A percentile compares a stretch with the other conserved stretches of the same genome.
These are phyloP conservation scores for Bimastos eiseni DNA, from an alignment of 2,888 invertebrate species.

Conservation along the genomic window DNA sequence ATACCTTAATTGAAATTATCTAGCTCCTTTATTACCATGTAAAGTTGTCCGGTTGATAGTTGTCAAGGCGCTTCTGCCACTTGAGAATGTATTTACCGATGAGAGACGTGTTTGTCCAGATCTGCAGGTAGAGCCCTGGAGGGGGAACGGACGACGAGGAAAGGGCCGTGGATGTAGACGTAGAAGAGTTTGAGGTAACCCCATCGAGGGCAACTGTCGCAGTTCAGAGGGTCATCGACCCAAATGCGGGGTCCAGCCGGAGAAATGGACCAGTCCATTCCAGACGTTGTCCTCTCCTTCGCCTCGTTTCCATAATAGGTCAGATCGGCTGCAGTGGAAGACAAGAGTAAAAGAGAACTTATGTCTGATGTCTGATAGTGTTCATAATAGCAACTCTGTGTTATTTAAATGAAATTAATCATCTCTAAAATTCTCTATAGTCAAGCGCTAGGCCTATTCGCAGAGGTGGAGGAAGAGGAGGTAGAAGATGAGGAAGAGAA, in stretches of 20 bases:
- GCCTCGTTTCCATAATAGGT: neutral
- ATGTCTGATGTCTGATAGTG: too few species aligned
- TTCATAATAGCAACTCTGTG: too few species aligned
- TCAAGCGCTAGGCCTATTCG: too few species aligned
- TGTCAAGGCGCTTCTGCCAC: slow-evolving; percentile 6
- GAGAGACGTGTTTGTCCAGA: slow-evolving; percentile 19
- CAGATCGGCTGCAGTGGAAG: neutral
- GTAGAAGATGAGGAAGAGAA: too few species aligned
- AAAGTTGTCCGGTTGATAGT: slow-evolving; percentile 15
- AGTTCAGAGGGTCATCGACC: slow-evolving; percentile 24
- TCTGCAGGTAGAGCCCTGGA: neutral
- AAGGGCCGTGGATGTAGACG: neutral
- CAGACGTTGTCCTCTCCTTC: neutral
- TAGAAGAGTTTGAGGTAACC: slow-evolving; percentile 21
- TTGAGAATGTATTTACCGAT: slow-evolving; percentile 26
- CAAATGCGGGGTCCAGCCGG: slow-evolving; percentile 9
- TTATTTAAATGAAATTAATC: too few species aligned
- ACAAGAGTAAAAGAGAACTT: too few species aligned
- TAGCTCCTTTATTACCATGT: neutral
- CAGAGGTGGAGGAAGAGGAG: too few species aligned
- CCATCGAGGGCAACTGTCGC: slow-evolving; percentile 19
- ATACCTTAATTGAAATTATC: too few species aligned
- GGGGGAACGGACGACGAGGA: neutral
- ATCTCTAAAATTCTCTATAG: too few species aligned
- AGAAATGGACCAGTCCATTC: neutral